A percentile compares a stretch with the other conserved stretches of the same genome.
Conservation (phyloP, 2,113 vertebrate genomes). For the Ophiodon elongatus region DNA sequence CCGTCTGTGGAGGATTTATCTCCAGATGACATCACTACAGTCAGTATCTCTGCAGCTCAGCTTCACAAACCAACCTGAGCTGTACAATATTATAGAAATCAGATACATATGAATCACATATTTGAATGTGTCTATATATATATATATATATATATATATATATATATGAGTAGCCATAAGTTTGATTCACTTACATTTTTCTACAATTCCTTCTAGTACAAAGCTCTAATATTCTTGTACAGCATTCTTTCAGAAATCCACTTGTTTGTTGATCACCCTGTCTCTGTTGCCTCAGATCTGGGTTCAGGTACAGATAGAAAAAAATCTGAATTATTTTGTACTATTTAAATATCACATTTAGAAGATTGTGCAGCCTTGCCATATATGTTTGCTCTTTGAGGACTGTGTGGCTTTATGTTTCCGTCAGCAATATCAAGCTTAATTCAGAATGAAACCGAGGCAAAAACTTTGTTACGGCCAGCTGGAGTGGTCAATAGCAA, state of each 20-base stretch:
- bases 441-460: conserved; percentile 15
- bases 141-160: no score
- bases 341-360: background rate
- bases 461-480: conserved; percentile 6
- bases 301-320: background rate
- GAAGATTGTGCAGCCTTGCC: background rate
- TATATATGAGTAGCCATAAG: background rate
- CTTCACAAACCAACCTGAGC: conserved; percentile 4
- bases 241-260: background rate
- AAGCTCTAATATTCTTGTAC: background rate
- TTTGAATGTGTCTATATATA: background rate
- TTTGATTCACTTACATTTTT: background rate
- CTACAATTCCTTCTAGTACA: background rate
- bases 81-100: background rate
- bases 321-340: background rate
- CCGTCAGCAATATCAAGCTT: conserved; percentile 6
- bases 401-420: background rate
- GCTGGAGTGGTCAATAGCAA: conserved; percentile 2
- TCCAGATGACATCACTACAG: conserved; percentile 40
- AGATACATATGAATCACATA: background rate
- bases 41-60: conserved; percentile 1
- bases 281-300: conserved; percentile 12
- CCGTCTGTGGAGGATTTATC: conserved; percentile 39
- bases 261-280: background rate
- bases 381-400: background rate